Evolutionary conservation across 2,888 invertebrate genomes (phyloP), one percentile per base, ranked within the genome.

Genomic region (Xiphydria camelus): DNA sequence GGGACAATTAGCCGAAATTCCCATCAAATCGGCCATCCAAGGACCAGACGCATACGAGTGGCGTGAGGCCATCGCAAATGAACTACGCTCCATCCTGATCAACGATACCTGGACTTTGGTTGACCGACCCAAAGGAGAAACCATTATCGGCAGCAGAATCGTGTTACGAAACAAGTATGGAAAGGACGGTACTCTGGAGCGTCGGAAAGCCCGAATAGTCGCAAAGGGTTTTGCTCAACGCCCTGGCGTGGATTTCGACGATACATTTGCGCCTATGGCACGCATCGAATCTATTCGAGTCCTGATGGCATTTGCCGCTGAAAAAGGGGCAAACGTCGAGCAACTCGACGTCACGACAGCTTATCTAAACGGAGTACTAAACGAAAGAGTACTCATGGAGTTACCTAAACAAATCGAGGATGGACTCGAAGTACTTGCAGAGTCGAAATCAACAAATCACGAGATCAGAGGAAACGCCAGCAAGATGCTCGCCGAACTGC

Each of bases 321-420:
- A 42, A 20, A 21, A 31, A 6, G 38, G 25, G 4, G 39, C 56
- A 45, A 19, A 33, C 15, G 43, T 57, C 2, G 6, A 45, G 21
- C 56, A 59, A n/a, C 29, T 56, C 7, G 55, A 56, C 38, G 39
- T 58, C 4, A 41, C 42, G 2, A n/a, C n/a, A n/a, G n/a, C n/a
- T n/a, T n/a, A n/a, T n/a, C n/a, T n/a, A n/a, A n/a, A n/a, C n/a
- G n/a, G n/a, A n/a, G n/a, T n/a, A n/a, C n/a, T n/a, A n/a, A n/a
- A n/a, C n/a, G n/a, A n/a, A n/a, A n/a, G n/a, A 53, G n/a, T n/a
- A n/a, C n/a, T n/a, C n/a, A n/a, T n/a, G n/a, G n/a, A n/a, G n/a
- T n/a, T n/a, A n/a, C n/a, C n/a, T n/a, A n/a, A n/a, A n/a, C n/a
- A n/a, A n/a, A n/a, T n/a, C n/a, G n/a, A n/a, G n/a, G n/a, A n/a